phyloP scores from a whole-genome alignment of 2,113 vertebrate genomes.

The sheep (Ovis aries) region ARS-UI_Ramb_v3.0 NC_056080.1:5842001-5842500 shows the following conservation, averaged over 20 bases:
- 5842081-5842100: not conserved
- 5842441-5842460: not conserved
- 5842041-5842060: not conserved
- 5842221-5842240: not conserved
- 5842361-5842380: not conserved
- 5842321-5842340: fast-evolving
- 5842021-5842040: no score
- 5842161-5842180: not conserved
- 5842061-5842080: not conserved
- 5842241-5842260: fast-evolving
- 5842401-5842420: not conserved
- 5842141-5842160: fast-evolving
- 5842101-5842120: not conserved
- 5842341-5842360: fast-evolving
- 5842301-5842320: not conserved
- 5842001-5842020: not conserved
- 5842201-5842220: fast-evolving
- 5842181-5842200: not conserved
- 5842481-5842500: not conserved
- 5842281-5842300: not conserved
- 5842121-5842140: not conserved
- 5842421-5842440: not conserved
- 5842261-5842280: fast-evolving
- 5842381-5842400: not conserved
- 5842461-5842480: not conserved